Evolutionary conservation across 2,888 invertebrate species (phyloP).

Genomic region (Drosophila prolongata): DNA sequence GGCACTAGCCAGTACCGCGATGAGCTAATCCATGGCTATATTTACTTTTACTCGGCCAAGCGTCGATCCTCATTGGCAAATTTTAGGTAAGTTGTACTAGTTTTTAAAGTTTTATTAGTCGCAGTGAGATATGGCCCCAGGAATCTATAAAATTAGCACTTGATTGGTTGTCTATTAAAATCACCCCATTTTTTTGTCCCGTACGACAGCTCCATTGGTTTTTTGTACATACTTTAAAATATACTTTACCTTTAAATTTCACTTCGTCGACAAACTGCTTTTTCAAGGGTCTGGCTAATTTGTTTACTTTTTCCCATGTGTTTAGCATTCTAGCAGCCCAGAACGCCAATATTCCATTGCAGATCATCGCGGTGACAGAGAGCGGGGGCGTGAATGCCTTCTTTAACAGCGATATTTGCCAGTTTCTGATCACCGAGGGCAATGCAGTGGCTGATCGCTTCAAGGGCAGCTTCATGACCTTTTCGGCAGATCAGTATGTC

Average conservation of each 20-base stretch:
- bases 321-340: slow-evolving; percentile 95
- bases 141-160: too few species aligned
- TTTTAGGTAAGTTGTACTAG: slow-evolving; percentile 87
- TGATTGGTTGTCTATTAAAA: too few species aligned
- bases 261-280: too few species aligned
- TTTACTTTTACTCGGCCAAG: slow-evolving; percentile 97
- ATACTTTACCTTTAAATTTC: too few species aligned
- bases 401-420: slow-evolving; percentile 95
- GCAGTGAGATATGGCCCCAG: too few species aligned
- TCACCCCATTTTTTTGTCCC: too few species aligned
- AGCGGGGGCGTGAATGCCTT: slow-evolving; percentile 95
- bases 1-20: slow-evolving; percentile 96
- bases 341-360: slow-evolving; percentile 96
- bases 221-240: too few species aligned
- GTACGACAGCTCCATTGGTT: too few species aligned
- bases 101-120: not conserved
- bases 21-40: slow-evolving; percentile 96
- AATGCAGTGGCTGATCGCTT: slow-evolving; percentile 95
- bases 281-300: too few species aligned
- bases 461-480: slow-evolving; percentile 96
- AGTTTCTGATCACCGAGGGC: slow-evolving; percentile 96
- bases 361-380: slow-evolving; percentile 97
- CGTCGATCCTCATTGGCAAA: slow-evolving; percentile 97
- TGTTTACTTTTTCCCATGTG: slow-evolving; percentile 1
- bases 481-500: slow-evolving; percentile 92